A percentile compares a stretch with the other conserved stretches of the same genome.
Evolutionary conservation across 2,888 invertebrate genomes (phyloP).

Genomic region (Nasonovia ribisnigri): DNA sequence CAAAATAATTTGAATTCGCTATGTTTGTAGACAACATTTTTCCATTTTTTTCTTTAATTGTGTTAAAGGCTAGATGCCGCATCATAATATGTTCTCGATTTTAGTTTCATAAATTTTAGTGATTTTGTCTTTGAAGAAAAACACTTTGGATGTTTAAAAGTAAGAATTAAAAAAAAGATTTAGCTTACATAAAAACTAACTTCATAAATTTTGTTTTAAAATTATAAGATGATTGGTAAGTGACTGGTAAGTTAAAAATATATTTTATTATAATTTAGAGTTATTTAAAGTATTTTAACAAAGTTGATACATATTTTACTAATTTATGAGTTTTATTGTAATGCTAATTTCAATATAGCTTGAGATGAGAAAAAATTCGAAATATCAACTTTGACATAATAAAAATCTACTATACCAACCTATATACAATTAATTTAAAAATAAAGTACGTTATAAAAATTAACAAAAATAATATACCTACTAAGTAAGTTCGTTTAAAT

Average conservation of each 20-base stretch:
- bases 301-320: neutral
- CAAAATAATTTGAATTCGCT: neutral
- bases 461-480: neutral
- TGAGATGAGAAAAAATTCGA: neutral
- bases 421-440: neutral
- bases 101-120: neutral
- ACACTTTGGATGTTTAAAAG: neutral
- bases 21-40: neutral
- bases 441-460: neutral
- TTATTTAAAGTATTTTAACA: neutral
- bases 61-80: neutral
- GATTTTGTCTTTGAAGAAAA: neutral
- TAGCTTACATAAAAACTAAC: neutral
- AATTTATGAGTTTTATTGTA: neutral
- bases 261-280: neutral
- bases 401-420: neutral
- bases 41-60: neutral
- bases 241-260: too few relatives aligned
- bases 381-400: neutral
- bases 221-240: neutral
- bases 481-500: neutral
- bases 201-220: neutral
- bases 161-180: too few relatives aligned
- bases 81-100: neutral
- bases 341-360: neutral